Conservation (phyloP, 2,797 vertebrate species). For the Rhinoraja longicauda region DNA sequence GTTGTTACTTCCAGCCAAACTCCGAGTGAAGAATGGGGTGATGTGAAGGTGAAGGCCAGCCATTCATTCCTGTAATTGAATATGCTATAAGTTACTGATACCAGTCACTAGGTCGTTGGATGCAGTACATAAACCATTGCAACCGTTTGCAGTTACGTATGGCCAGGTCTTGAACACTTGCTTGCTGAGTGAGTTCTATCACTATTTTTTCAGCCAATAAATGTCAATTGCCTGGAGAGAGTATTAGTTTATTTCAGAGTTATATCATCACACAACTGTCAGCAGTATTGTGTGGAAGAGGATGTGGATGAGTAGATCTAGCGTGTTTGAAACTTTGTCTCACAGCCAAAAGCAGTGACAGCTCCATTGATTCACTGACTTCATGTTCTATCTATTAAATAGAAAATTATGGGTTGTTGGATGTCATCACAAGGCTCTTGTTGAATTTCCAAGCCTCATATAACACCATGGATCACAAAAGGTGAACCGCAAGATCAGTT, state of each 20-base stretch:
- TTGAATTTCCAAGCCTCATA: not conserved
- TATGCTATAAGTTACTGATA: not conserved
- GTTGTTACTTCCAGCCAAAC: not conserved
- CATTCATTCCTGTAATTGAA: not conserved
- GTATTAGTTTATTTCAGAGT: not conserved
- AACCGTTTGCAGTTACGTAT: not conserved
- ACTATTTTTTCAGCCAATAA: conserved; percentile 2
- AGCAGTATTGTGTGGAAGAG: not conserved
- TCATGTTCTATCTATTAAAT: not conserved
- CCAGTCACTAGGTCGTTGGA: not conserved
- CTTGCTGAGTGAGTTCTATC: not conserved
- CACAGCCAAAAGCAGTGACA: not conserved
- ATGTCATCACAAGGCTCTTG: not conserved
- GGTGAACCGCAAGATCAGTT: not conserved
- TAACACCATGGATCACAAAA: not conserved
- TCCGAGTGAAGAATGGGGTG: not conserved
- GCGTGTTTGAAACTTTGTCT: not conserved
- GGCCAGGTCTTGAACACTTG: not conserved
- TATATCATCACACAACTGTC: not conserved
- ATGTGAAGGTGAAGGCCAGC: not conserved
- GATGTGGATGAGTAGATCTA: not conserved
- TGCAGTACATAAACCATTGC: not conserved
- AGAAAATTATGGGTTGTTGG: not conserved
- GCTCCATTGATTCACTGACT: not conserved
- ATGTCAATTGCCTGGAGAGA: not conserved